Conservation (phyloP, 37 sponge, comb jelly and placozoan species). For the Ianthella basta region DNA sequence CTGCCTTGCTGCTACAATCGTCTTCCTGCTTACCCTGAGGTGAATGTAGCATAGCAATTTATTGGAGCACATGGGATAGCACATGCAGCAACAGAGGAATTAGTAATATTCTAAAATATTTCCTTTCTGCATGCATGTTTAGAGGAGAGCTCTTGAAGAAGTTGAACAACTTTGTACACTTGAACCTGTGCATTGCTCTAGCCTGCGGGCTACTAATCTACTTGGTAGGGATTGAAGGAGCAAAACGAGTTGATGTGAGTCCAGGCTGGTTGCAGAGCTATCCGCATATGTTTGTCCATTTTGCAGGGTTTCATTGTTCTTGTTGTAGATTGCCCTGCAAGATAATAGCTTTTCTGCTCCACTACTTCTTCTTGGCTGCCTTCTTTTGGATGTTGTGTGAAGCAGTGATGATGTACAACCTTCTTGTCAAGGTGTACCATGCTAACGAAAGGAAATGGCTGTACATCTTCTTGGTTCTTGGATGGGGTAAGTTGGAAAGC, state of each 20-base stretch:
- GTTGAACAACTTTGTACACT: conserved; percentile 23
- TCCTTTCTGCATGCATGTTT: too few species aligned
- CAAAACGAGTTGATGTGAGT: not conserved
- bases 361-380: conserved; percentile 7
- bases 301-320: too few species aligned
- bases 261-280: too few species aligned
- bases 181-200: conserved; percentile 28
- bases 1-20: too few species aligned
- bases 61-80: too few species aligned
- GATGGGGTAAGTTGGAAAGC: conserved; percentile 21
- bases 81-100: too few species aligned
- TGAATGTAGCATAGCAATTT: too few species aligned
- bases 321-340: conserved; percentile 7
- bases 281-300: too few species aligned
- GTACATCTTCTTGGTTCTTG: not conserved
- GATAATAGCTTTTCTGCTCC: not conserved
- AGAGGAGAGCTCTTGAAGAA: conserved; percentile 4
- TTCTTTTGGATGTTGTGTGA: conserved; percentile 20
- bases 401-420: conserved; percentile 1
- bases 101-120: too few species aligned
- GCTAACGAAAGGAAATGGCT: conserved; percentile 27
- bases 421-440: not conserved
- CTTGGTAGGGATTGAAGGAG: conserved; percentile 16
- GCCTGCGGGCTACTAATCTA: conserved; percentile 12
- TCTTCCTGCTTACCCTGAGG: too few species aligned